Evolutionary conservation across 2,888 invertebrate species (phyloP).

Genomic region (Drosophila mimetica): DNA sequence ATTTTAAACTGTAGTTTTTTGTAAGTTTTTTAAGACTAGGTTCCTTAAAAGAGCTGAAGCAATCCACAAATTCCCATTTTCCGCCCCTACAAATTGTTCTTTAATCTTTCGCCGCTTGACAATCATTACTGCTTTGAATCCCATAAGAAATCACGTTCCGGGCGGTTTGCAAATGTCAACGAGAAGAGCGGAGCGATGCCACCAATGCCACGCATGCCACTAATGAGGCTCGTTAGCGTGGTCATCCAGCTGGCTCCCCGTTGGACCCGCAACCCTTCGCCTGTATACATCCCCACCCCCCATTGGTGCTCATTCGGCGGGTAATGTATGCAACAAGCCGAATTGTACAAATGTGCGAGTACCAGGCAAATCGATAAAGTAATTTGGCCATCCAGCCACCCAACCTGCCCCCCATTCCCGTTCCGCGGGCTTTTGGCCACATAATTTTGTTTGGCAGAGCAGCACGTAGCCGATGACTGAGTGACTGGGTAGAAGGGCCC

Average conservation of each 20-base stretch:
- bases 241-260: constrained; percentile 44
- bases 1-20: too few relatives aligned
- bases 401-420: neutral
- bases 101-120: constrained; percentile 14
- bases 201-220: constrained; percentile 69
- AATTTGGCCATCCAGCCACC: constrained; percentile 64
- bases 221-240: constrained; percentile 78
- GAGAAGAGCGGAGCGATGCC: constrained; percentile 22
- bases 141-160: constrained; percentile 66
- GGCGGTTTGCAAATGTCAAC: constrained; percentile 57
- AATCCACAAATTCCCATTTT: neutral
- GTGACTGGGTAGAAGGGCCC: constrained; percentile 32
- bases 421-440: constrained; percentile 59
- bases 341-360: constrained; percentile 76
- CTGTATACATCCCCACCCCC: neutral
- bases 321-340: constrained; percentile 74
- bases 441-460: constrained; percentile 73
- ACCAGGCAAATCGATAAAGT: constrained; percentile 77
- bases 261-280: neutral
- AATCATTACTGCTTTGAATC: constrained; percentile 25
- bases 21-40: too few relatives aligned
- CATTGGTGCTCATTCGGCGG: constrained; percentile 4
- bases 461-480: constrained; percentile 61
- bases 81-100: constrained; percentile 2
- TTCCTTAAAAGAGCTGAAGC: too few relatives aligned